Evolutionary conservation across 2,797 vertebrate species (phyloP).

Genomic region (Propithecus perrieri): DNA sequence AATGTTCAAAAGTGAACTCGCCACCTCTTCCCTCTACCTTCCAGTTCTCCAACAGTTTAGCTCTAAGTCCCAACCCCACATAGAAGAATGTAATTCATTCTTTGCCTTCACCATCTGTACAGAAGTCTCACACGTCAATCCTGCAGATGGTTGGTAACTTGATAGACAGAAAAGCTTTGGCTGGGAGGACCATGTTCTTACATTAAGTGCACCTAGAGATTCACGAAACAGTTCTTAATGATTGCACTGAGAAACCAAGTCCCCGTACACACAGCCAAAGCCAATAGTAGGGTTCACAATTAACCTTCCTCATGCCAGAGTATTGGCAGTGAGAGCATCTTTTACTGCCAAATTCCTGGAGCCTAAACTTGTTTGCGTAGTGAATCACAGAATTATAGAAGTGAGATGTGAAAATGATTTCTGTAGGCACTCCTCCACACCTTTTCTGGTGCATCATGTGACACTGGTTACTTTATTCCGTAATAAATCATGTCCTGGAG

Average conservation of each 20-base stretch:
- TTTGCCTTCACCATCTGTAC: conserved; percentile 21
- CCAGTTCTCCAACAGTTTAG: not conserved
- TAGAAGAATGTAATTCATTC: not conserved
- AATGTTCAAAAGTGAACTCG: conserved; percentile 8
- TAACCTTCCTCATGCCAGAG: conserved; percentile 50
- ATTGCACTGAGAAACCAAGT: not conserved
- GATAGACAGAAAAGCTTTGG: conserved; percentile 54
- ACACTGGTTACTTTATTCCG: not conserved
- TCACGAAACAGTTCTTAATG: conserved; percentile 57
- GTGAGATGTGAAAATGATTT: conserved; percentile 22
- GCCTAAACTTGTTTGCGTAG: conserved; percentile 64
- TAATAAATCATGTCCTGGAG: not conserved
- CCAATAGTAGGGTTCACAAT: conserved; percentile 49
- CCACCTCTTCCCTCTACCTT: not conserved
- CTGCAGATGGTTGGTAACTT: conserved; percentile 54
- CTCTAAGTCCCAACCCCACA: not conserved
- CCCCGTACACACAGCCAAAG: conserved; percentile 38
- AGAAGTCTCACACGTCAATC: conserved; percentile 58
- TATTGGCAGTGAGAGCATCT: conserved; percentile 16
- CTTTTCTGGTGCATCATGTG: not conserved
- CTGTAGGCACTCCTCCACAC: not conserved
- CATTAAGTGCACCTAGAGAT: conserved; percentile 49
- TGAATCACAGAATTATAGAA: conserved; percentile 55
- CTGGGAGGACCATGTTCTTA: conserved; percentile 31
- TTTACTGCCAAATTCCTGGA: conserved; percentile 63